phyloP scores from a whole-genome alignment of 2,888 invertebrate genomes.

The Eupelmus urozonus region DNA sequence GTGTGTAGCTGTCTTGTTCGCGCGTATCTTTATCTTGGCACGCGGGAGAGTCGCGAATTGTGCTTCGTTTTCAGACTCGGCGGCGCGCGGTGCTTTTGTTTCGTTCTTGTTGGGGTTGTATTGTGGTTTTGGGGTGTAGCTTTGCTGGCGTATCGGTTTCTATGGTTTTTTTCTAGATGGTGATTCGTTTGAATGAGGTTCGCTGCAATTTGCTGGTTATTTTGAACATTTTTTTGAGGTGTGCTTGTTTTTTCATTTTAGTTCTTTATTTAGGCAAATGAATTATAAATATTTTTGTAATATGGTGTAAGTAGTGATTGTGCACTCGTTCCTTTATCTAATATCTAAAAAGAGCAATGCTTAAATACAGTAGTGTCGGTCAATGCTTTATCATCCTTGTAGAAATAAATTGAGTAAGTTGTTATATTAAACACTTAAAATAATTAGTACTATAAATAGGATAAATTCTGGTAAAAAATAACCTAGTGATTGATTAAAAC shows the following conservation, averaged over 20 bases:
- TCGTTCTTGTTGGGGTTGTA: neutral
- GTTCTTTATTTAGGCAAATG: neutral
- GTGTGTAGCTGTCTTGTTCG: conserved; percentile 18
- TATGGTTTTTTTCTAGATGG: neutral
- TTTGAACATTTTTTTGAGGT: too few relatives aligned
- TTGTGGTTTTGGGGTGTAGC: neutral
- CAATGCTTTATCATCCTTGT: too few relatives aligned
- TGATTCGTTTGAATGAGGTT: neutral
- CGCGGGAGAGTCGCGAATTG: conserved; percentile 24
- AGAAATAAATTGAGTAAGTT: too few relatives aligned
- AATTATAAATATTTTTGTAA: too few relatives aligned
- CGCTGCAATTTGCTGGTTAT: neutral
- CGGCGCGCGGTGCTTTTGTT: neutral
- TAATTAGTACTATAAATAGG: too few relatives aligned
- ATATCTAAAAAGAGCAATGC: too few relatives aligned
- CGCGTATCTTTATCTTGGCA: conserved; percentile 37
- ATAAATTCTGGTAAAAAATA: too few relatives aligned
- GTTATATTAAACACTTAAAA: too few relatives aligned
- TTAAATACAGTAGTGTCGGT: too few relatives aligned
- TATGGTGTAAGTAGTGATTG: too few relatives aligned
- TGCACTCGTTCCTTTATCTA: too few relatives aligned
- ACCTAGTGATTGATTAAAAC: too few relatives aligned
- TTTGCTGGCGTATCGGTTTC: neutral
- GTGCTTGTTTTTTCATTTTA: neutral
- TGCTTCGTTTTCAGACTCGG: neutral